These are phyloP conservation scores for Drosophila peninsularis DNA, from an alignment of 2,888 invertebrate genomes.

Conservation along the genomic window DNA sequence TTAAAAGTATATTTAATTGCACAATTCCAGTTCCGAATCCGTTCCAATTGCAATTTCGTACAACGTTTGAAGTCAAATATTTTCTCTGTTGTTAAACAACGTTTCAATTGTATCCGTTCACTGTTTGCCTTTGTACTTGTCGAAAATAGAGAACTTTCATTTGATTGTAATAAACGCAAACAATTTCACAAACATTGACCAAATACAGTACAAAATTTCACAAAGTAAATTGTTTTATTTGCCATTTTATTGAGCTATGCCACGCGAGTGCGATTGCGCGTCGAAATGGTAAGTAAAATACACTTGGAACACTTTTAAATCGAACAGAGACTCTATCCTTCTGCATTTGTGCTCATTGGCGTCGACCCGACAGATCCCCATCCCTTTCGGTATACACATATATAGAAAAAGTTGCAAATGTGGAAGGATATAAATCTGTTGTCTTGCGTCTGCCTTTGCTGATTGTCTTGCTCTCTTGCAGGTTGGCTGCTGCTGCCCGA, in stretches of 20 bases:
- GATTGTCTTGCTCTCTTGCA: conserved; percentile 54
- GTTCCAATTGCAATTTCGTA: conserved; percentile 13
- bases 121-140: conserved; percentile 66
- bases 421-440: conserved; percentile 75
- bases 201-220: conserved; percentile 31
- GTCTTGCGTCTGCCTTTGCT: conserved; percentile 19
- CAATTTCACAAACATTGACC: conserved; percentile 33
- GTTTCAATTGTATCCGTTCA: conserved; percentile 48
- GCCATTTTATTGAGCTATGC: conserved; percentile 63
- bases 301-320: conserved; percentile 34
- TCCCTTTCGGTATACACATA: neutral
- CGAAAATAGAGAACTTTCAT: conserved; percentile 5
- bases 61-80: conserved; percentile 25
- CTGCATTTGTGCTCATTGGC: conserved; percentile 85
- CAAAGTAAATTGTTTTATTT: conserved; percentile 64
- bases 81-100: conserved; percentile 70
- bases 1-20: conserved; percentile 4
- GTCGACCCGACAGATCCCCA: conserved; percentile 33
- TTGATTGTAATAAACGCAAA: conserved; percentile 50
- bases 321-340: conserved; percentile 86
- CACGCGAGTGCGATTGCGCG: conserved; percentile 34
- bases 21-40: neutral
- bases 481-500: conserved; percentile 80
- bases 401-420: conserved; percentile 67
- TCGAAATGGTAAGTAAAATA: conserved; percentile 70